Evolutionary conservation across 2,888 invertebrate species (phyloP), one percentile per base, ranked within the genome.

Genomic region (Furcula furcula): DNA sequence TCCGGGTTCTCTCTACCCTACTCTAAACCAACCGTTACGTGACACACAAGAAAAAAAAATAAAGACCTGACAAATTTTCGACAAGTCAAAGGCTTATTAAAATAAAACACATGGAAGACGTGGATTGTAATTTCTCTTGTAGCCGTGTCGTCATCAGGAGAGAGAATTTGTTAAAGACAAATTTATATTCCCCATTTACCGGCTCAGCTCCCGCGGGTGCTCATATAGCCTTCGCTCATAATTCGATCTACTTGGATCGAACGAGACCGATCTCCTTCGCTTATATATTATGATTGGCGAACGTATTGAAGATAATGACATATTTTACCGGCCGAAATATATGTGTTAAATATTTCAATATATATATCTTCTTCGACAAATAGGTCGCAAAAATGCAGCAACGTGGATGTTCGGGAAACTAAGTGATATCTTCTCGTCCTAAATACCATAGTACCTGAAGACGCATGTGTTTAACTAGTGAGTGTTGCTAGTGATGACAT

Each of bases 121-220:
- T 55, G 54, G 60, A 53, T 64, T 56, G 56, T 65, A 69, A 76
- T 76, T 71, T 73, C 68, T 65, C 40, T 49, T 58, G 47, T 49
- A 46, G 65, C 58, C 55, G 62, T 72, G 58, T 63, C 63, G 45
- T 51, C 63, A 62, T 74, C 65, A 74, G 43, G 52, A 57, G 44
- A 55, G 62, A 63, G 62, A 76, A 74, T 75, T 75, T 71, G 67
- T 71, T 71, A 65, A 65, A 65, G 70, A 62, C 61, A 69, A 75
- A 76, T 76, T 73, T 72, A 69, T 70, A 75, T 76, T 67, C 65
- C 65, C 66, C 67, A 73, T 76, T 76, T 76, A 68, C 65, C 65
- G 70, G 63, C 48, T 69, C 65, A 69, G 61, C 61, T 63, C 61
- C 62, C 52, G 56, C 49, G 61, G 61, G 63, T 58, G 55, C 47